Evolutionary conservation across 2,888 invertebrate species (phyloP), one percentile per base, ranked within the genome.

Genomic region (Dusona sp.): DNA sequence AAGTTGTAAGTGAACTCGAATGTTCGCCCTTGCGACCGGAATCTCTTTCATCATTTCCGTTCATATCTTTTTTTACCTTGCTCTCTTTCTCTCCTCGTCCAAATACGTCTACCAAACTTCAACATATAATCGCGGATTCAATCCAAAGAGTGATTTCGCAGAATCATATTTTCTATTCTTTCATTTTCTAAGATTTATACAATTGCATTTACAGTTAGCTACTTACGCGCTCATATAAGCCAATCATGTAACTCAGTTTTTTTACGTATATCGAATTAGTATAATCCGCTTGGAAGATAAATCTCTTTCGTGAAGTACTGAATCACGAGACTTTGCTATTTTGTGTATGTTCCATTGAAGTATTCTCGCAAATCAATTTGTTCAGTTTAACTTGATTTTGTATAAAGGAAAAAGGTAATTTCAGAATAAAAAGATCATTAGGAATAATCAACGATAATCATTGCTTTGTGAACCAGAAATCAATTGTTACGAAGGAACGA

Each of bases 1-100:
- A 48, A 72, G 72, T 77, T 74, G 77, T 85, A 85, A 83, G 78
- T 75, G 42, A 78, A 36, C 64, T 81, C 48, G 22, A 74, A 83
- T 70, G 70, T 45, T 22, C 51, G 51, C 64, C 83, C 73, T 51
- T 73, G 64, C 77, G 45, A 51, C 54, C 38, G 13, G 42, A 45
- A 65, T 73, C 33, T 61, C 68, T 68, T 74, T 48, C 45, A 51
- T 73, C 73, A 36, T 65, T 65, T 61, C 75, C 73, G 54, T 72
- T 72, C 45, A 22, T 19, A 72, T 79, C 9, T 13, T 67, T 51
- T 73, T 72, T 29, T 33, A n/a, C 16, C 22, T 54, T 4, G 7
- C 25, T 25, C 25, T 57, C 25, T 57, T 29, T 61, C 16, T 61
- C 29, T 61, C 29, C 1, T 45, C 48, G 19, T 48, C 19, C 48